Evolutionary conservation across 2,888 invertebrate genomes (phyloP).

Genomic region (Cataglyphis albicans): DNA sequence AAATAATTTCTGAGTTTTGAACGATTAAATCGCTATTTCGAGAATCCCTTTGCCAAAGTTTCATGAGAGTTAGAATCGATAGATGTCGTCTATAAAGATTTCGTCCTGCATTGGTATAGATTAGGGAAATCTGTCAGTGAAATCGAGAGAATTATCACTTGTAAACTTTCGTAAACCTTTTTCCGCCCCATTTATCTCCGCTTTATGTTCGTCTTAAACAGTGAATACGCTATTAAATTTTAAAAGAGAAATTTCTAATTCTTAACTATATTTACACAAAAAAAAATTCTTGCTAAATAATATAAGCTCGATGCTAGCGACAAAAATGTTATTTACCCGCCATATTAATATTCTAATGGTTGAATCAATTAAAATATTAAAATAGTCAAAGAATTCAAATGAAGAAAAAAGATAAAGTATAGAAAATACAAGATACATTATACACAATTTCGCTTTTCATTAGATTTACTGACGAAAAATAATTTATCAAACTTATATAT

Average conservation of each 20-base stretch:
- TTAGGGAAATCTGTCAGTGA: slow-evolving; percentile 23
- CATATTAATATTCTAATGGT: slow-evolving; percentile 20
- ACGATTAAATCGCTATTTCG: slow-evolving; percentile 41
- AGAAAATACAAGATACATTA: background rate
- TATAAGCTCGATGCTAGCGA: background rate
- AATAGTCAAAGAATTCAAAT: slow-evolving; percentile 9
- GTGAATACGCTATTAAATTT: slow-evolving; percentile 30
- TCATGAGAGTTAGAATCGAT: slow-evolving; percentile 10
- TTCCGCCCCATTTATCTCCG: slow-evolving; percentile 14
- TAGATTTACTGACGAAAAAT: background rate
- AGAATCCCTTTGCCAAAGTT: slow-evolving; percentile 27
- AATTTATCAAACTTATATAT: background rate
- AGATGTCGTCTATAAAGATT: background rate
- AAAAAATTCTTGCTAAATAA: slow-evolving; percentile 26
- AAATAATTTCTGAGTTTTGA: background rate
- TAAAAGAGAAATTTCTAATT: slow-evolving; percentile 10
- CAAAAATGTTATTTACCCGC: slow-evolving; percentile 27
- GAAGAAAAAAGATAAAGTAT: background rate
- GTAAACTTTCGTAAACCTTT: slow-evolving; percentile 15
- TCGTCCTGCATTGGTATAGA: slow-evolving; percentile 20
- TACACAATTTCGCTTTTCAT: background rate
- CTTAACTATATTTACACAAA: slow-evolving; percentile 28
- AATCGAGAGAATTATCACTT: background rate
- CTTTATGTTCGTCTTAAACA: background rate
- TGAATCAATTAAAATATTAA: slow-evolving; percentile 21